Conservation (phyloP, 2,113 vertebrate genomes). For the Microcebus murinus region DNA sequence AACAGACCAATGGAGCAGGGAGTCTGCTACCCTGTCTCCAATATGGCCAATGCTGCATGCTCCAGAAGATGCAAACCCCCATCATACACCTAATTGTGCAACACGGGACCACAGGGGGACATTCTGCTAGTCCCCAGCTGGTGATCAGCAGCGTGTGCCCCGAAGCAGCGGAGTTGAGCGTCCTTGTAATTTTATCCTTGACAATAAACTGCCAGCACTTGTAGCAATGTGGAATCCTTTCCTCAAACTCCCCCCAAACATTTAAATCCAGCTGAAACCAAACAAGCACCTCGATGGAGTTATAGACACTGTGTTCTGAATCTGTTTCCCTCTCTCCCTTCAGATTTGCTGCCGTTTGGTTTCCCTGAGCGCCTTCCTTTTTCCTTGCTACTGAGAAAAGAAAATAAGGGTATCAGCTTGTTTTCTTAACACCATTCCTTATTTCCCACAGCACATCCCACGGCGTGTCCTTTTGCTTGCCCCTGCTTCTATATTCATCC, state of each 20-base stretch:
- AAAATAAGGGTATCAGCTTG: constrained; percentile 13
- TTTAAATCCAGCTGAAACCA: not conserved
- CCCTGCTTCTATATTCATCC: not conserved
- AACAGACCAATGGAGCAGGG: not conserved
- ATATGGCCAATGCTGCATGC: not conserved
- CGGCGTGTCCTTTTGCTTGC: not conserved
- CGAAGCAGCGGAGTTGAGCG: not conserved
- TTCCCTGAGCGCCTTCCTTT: not conserved
- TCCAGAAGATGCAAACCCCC: not conserved
- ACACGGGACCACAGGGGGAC: not conserved
- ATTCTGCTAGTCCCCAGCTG: not conserved
- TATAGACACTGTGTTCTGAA: not conserved
- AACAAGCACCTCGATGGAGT: not conserved
- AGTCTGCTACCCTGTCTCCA: constrained; percentile 7
- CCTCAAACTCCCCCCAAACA: not conserved
- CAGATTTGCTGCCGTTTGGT: not conserved
- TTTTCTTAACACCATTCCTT: constrained; percentile 13
- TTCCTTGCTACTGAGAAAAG: not conserved
- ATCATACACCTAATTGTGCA: constrained; percentile 18
- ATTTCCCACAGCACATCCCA: constrained; percentile 15
- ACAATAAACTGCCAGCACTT: not conserved
- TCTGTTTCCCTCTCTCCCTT: not conserved
- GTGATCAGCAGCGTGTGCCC: not conserved
- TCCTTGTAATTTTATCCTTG: constrained; percentile 41
- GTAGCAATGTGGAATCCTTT: not conserved